Conservation (phyloP, 2,888 invertebrate species). For the Drosophila nr. medialis region DNA sequence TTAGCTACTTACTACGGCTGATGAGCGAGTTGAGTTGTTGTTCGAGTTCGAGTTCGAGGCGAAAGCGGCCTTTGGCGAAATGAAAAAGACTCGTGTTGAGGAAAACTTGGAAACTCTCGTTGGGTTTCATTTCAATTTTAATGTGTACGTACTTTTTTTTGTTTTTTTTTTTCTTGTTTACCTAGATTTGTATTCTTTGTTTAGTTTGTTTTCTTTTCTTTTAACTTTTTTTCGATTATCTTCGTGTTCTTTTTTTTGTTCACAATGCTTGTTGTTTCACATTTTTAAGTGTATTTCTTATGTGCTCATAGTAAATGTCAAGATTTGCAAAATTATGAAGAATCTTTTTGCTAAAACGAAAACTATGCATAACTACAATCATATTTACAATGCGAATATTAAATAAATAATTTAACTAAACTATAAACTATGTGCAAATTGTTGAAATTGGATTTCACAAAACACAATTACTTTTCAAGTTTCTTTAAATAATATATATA, state of each 20-base stretch:
- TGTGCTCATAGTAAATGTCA: constrained; percentile 50
- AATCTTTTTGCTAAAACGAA: constrained; percentile 84
- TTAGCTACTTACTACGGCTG: constrained; percentile 56
- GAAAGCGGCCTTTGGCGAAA: constrained; percentile 49
- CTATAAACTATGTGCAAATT: constrained; percentile 62
- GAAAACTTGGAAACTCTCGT: constrained; percentile 54
- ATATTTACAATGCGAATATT: constrained; percentile 57
- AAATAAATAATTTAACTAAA: constrained; percentile 79
- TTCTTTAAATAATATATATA: constrained; percentile 21
- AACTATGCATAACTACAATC: constrained; percentile 42
- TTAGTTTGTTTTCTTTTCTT: constrained; percentile 33
- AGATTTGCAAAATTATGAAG: constrained; percentile 74
- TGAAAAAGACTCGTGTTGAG: constrained; percentile 62
- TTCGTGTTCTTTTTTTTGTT: constrained; percentile 47
- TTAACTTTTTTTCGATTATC: constrained; percentile 28
- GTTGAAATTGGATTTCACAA: constrained; percentile 61
- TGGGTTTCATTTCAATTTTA: constrained; percentile 62
- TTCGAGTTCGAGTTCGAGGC: constrained; percentile 20
- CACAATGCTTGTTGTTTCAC: constrained; percentile 64
- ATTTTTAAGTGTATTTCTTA: constrained; percentile 52
- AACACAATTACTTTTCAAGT: constrained; percentile 37
- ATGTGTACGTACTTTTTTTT: constrained; percentile 50
- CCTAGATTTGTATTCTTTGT: constrained; percentile 36
- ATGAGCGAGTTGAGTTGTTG: constrained; percentile 19
- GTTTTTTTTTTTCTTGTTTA: constrained; percentile 26